Conservation (phyloP, 2,113 vertebrate genomes). For the Aix galericulata region DNA sequence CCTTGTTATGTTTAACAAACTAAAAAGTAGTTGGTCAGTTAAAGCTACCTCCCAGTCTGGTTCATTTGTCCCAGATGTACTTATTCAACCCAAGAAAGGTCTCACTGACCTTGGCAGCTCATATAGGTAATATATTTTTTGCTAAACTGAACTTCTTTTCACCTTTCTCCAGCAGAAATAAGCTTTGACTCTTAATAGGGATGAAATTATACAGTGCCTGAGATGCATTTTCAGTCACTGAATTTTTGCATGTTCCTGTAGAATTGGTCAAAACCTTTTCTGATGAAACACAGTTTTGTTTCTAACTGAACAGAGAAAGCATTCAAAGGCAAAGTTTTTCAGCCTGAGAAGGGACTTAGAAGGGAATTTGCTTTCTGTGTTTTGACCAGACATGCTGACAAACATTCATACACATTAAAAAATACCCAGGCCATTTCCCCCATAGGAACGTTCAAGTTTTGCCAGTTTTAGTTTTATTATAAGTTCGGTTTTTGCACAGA, state of each 20-base stretch:
- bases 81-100: slow-evolving; percentile 42
- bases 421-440: background rate
- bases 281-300: background rate
- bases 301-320: background rate
- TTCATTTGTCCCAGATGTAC: background rate
- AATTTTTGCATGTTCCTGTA: background rate
- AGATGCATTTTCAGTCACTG: background rate
- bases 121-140: slow-evolving; percentile 18
- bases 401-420: background rate
- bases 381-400: background rate
- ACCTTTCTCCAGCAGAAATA: background rate
- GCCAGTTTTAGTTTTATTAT: background rate
- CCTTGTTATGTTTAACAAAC: background rate
- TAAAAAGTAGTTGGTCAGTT: background rate
- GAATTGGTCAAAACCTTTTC: background rate
- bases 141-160: background rate
- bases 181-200: background rate
- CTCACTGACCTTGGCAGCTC: slow-evolving; percentile 60
- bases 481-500: background rate
- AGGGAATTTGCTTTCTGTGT: background rate
- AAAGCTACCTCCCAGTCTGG: background rate
- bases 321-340: background rate
- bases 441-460: background rate
- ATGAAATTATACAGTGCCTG: background rate
- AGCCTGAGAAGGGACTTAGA: background rate